Conservation (phyloP, 2,888 invertebrate genomes). For the Trissolcus japonicus region DNA sequence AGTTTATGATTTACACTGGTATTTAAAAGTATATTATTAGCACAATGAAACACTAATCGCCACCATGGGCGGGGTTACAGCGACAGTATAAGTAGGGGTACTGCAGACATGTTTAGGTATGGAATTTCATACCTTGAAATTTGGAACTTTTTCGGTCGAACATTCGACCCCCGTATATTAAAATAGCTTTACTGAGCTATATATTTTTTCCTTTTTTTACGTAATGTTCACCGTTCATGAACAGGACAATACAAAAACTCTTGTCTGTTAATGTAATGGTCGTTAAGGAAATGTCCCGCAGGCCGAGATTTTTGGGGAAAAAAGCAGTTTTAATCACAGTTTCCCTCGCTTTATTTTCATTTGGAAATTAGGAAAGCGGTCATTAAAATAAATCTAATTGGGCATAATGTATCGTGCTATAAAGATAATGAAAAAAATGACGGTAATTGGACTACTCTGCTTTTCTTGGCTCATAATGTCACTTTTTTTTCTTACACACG, state of each 20-base stretch:
- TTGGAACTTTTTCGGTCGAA: slow-evolving; percentile 46
- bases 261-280: slow-evolving; percentile 8
- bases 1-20: slow-evolving; percentile 54
- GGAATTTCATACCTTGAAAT: slow-evolving; percentile 52
- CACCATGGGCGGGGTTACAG: slow-evolving; percentile 35
- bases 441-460: slow-evolving; percentile 21
- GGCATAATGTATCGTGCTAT: slow-evolving; percentile 9
- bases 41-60: slow-evolving; percentile 54
- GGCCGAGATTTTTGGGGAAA: slow-evolving; percentile 10
- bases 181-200: slow-evolving; percentile 41
- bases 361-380: slow-evolving; percentile 36
- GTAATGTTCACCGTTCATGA: slow-evolving; percentile 24
- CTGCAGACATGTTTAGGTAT: slow-evolving; percentile 44
- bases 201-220: slow-evolving; percentile 27
- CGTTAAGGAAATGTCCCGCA: slow-evolving; percentile 1
- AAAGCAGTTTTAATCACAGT: slow-evolving; percentile 11
- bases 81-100: slow-evolving; percentile 36
- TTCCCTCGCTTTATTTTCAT: slow-evolving; percentile 14
- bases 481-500: background rate
- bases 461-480: slow-evolving; percentile 6
- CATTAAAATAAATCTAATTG: slow-evolving; percentile 36
- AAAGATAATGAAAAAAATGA: slow-evolving; percentile 23
- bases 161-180: slow-evolving; percentile 34
- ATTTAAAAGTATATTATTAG: slow-evolving; percentile 56
- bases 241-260: slow-evolving; percentile 32